phyloP scores from a whole-genome alignment of 2,113 vertebrate genomes.

The Kryptolebias marmoratus region DNA sequence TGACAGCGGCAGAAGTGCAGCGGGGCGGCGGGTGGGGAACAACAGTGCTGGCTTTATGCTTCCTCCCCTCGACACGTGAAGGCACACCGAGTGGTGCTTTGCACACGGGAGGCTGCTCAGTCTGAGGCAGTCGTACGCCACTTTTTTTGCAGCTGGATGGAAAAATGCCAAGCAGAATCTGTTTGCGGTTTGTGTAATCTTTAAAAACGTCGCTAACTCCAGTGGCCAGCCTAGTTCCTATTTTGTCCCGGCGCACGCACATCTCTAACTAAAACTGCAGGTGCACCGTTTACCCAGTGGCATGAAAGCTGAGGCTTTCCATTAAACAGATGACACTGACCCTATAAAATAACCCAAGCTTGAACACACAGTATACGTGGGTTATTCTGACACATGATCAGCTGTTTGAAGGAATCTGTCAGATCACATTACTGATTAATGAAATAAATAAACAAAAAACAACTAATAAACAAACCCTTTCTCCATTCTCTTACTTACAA shows the following conservation, averaged over 20 bases:
- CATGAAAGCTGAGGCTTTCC: no score
- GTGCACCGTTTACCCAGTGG: no score
- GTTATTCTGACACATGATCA: not conserved
- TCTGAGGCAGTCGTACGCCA: constrained; percentile 34
- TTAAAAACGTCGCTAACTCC: no score
- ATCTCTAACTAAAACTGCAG: no score
- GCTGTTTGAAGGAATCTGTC: not conserved
- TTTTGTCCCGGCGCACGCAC: no score
- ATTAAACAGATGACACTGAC: no score
- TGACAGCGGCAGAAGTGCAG: constrained; percentile 57
- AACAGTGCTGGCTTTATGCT: constrained; percentile 58
- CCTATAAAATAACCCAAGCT: no score
- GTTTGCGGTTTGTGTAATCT: not conserved
- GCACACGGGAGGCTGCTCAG: constrained; percentile 31
- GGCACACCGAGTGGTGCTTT: constrained; percentile 14
- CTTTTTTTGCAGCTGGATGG: constrained; percentile 15
- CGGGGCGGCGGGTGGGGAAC: constrained; percentile 1
- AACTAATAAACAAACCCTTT: not conserved
- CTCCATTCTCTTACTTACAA: not conserved
- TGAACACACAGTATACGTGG: no score
- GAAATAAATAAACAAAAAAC: not conserved
- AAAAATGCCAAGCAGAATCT: constrained; percentile 6
- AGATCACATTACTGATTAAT: not conserved
- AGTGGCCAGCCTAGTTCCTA: no score
- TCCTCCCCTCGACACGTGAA: constrained; percentile 17